A percentile compares a stretch with the other conserved stretches of the same genome.
Evolutionary conservation across 2,113 vertebrate species (phyloP).

Genomic region (Lutjanus erythropterus): DNA sequence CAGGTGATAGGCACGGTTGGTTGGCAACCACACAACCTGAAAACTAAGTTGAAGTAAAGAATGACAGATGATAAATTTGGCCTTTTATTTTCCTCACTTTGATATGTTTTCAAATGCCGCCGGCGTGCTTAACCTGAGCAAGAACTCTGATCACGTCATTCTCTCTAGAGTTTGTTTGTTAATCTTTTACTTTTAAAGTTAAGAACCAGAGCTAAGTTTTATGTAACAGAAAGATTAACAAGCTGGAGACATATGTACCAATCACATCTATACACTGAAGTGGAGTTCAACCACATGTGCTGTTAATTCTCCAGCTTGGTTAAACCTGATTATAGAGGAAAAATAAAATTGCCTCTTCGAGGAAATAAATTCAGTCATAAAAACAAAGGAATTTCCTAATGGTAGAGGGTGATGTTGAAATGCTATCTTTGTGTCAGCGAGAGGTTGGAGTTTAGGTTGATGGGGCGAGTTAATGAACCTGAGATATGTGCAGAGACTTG

Average conservation of each 20-base stretch:
- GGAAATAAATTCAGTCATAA: conserved; percentile 66
- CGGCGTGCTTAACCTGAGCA: conserved; percentile 10
- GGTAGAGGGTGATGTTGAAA: conserved; percentile 49
- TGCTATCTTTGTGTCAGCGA: conserved; percentile 45
- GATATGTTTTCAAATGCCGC: conserved; percentile 37
- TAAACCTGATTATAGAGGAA: conserved; percentile 62
- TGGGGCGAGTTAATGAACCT: conserved; percentile 38
- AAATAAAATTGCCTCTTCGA: conserved; percentile 61
- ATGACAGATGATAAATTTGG: conserved; percentile 41
- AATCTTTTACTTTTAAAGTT: conserved; percentile 33
- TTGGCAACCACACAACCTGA: conserved; percentile 52
- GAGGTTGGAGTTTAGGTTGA: conserved; percentile 40
- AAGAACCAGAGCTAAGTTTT: conserved; percentile 8
- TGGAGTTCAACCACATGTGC: conserved; percentile 46
- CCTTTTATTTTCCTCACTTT: conserved; percentile 33
- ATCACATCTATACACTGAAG: conserved; percentile 15
- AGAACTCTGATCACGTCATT: conserved; percentile 32
- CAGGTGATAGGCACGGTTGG: conserved; percentile 55
- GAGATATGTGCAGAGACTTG: conserved; percentile 58
- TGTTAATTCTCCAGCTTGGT: conserved; percentile 55
- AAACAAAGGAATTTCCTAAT: conserved; percentile 75
- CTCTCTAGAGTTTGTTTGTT: conserved; percentile 23
- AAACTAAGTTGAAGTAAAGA: conserved; percentile 31
- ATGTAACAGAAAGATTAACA: conserved; percentile 18
- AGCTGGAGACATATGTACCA: background rate